Conservation (phyloP, 2,113 vertebrate species). For the Alethe castanea region DNA sequence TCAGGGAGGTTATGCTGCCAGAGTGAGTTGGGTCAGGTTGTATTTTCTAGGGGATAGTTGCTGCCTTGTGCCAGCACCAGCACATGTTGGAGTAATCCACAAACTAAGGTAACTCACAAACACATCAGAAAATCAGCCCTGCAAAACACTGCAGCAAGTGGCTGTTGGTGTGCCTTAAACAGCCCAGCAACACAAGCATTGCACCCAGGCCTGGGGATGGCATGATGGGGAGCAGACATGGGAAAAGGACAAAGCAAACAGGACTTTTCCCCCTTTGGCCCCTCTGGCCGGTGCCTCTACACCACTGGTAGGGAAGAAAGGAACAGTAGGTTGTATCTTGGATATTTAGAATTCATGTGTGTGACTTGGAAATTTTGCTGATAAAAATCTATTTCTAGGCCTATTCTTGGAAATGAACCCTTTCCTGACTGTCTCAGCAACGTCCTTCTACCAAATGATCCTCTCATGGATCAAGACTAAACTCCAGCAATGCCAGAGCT, state of each 20-base stretch:
- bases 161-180: not conserved
- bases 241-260: conserved; percentile 33
- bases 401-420: not conserved
- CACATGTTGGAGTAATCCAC: not conserved
- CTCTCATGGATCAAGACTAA: not conserved
- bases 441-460: not conserved
- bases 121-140: not conserved
- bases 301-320: not conserved
- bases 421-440: not conserved
- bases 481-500: not conserved
- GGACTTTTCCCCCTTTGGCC: not conserved
- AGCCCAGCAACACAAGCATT: not conserved
- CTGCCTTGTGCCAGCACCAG: not conserved
- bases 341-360: not conserved
- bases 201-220: not conserved
- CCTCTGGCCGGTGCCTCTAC: not conserved
- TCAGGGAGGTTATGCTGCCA: not conserved
- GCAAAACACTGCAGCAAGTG: not conserved
- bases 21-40: rapidly evolving
- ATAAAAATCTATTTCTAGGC: not conserved
- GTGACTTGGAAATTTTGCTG: not conserved
- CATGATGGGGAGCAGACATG: rapidly evolving
- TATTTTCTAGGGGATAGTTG: not conserved
- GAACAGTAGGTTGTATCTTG: not conserved
- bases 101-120: not conserved